Base-by-base conservation (phyloP, 2,113 vertebrate species). In the Podarcis raffonei region DNA sequence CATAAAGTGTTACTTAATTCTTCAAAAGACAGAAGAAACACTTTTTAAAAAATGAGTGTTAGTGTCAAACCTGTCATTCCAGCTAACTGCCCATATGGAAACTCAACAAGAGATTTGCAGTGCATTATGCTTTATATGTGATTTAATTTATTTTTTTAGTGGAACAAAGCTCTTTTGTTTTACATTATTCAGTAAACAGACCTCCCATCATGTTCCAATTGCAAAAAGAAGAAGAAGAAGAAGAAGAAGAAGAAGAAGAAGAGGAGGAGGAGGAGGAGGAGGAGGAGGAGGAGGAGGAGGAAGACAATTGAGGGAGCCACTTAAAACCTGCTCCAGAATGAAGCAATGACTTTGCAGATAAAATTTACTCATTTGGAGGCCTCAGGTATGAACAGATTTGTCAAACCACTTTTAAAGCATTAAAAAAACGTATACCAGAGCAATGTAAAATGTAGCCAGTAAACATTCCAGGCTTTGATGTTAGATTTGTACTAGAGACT, bases 141-240 rank as follows among this genome's bases (percentile, higher is more conserved):
- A 86, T 92, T 92, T 95, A 95, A 96, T 85, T 92, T 92, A 95
- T 89, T 95, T 95, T 90, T 89, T 86, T 79, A 92, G 7, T 84
- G 81, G 27, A 78, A 85, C 48, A 93, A 94, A 93, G 91, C 86
- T 27, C 35, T 69, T 80, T 59, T 16, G 81, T 62, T 94, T 59
- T 95, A 94, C 90, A 91, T 94, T 94, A 94, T 90, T 94, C 88
- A 94, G 42, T 89, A 94, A 92, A 93, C 39, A 81, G 94, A 94
- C 93, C 90, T 94, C 94, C 94, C 92, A 94, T 92, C 90, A 95
- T 37, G 89, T 86, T 92, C 12, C 48, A 86, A 89, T 65, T 5
- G 23, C 27, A 84, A 72, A 4, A 35, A 0, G 35, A 25, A 32
- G 32, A 35, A 27, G 77, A 30, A 25, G 48, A 13, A n/a, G 76